Evolutionary conservation across 2,888 invertebrate species (phyloP).

Genomic region (Lithophane ornitopus): DNA sequence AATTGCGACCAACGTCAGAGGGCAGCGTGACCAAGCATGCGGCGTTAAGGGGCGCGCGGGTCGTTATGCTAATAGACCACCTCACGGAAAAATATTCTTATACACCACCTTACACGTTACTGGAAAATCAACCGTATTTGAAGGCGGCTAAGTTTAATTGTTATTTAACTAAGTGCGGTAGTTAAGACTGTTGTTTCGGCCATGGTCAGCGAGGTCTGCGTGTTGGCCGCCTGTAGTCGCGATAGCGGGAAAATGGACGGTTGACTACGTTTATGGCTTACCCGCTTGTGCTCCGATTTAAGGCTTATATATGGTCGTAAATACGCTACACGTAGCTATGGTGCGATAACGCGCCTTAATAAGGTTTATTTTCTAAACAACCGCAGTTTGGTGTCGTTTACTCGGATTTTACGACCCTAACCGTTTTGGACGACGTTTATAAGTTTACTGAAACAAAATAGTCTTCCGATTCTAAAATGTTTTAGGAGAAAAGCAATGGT

Average conservation of each 20-base stretch:
- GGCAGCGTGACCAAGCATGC: conserved; percentile 90
- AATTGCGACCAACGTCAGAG: conserved; percentile 88
- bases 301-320: conserved; percentile 84
- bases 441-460: conserved; percentile 57
- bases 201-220: conserved; percentile 77
- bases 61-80: conserved; percentile 88
- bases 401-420: conserved; percentile 72
- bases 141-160: fast-evolving
- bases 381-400: conserved; percentile 73
- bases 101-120: conserved; percentile 20
- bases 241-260: conserved; percentile 90
- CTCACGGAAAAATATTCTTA: conserved; percentile 62
- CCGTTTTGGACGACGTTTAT: conserved; percentile 65
- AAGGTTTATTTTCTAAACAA: conserved; percentile 84
- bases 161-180: not conserved
- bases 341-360: conserved; percentile 84
- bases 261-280: conserved; percentile 89
- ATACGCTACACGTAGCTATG: conserved; percentile 81
- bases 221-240: conserved; percentile 84
- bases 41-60: conserved; percentile 89
- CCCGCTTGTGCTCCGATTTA: conserved; percentile 85
- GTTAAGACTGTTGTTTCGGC: conserved; percentile 64
- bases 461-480: conserved; percentile 29
- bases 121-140: conserved; percentile 63
- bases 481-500: conserved; percentile 5